Percentiles rank a stretch among this genome's conserved stretches.
These are phyloP conservation scores for Antigone vipio DNA, from an alignment of 2,113 vertebrate genomes.

Conservation along the genomic window DNA sequence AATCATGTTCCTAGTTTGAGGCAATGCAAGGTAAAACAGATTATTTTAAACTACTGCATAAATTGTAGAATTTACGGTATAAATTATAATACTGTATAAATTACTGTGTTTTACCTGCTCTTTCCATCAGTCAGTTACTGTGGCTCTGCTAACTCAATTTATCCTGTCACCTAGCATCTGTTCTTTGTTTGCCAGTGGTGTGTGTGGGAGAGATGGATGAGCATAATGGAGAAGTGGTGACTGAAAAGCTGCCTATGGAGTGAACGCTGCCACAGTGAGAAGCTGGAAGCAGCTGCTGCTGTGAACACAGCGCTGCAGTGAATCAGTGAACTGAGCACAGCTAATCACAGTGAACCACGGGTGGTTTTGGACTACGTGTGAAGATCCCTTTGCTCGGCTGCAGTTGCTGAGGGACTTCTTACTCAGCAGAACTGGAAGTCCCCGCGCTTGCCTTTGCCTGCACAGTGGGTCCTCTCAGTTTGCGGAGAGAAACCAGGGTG, in stretches of 20 bases:
- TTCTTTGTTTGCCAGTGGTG: background rate
- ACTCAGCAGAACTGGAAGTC: background rate
- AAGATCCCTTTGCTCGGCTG: background rate
- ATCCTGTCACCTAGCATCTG: background rate
- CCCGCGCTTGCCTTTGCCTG: background rate
- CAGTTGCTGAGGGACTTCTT: background rate
- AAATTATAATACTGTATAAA: background rate
- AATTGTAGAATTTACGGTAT: background rate
- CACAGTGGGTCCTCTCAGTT: background rate
- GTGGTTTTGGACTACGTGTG: rapidly evolving
- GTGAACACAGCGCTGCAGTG: background rate
- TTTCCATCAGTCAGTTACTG: background rate
- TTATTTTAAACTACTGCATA: background rate
- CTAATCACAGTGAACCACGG: background rate
- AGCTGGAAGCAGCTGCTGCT: background rate
- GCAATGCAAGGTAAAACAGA: background rate
- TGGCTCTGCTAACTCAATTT: background rate
- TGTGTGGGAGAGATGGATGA: background rate
- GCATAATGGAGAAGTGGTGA: background rate
- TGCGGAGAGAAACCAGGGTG: background rate
- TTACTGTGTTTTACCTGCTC: background rate
- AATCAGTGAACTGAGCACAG: background rate
- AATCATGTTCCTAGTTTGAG: background rate
- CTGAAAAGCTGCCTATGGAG: background rate
- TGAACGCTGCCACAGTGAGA: background rate